Conservation (phyloP, 1,140 invertebrate genomes). For the Cydia pomonella region DNA sequence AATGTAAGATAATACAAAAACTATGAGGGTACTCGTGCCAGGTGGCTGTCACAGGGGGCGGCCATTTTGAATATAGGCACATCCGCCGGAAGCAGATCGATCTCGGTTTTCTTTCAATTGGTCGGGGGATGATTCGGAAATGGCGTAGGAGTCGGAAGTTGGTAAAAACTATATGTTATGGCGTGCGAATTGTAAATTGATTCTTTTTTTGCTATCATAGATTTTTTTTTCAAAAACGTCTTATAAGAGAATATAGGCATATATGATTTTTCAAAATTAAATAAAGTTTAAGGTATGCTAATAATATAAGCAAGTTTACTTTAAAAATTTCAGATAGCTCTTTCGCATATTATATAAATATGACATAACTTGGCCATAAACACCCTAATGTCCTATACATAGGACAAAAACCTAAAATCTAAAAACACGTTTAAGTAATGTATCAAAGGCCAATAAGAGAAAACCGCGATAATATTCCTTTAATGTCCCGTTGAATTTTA, state of each 20-base stretch:
- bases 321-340: too few species aligned
- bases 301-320: too few species aligned
- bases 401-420: neutral
- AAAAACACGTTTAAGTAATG: neutral
- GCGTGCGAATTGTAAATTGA: slow-evolving; percentile 22
- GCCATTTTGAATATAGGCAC: slow-evolving; percentile 42
- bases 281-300: too few species aligned
- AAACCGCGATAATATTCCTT: too few species aligned
- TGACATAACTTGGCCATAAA: too few species aligned
- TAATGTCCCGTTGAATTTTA: too few species aligned
- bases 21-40: slow-evolving; percentile 13
- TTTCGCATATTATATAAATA: too few species aligned
- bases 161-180: slow-evolving; percentile 18
- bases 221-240: too few species aligned
- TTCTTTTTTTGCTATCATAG: neutral
- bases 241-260: too few species aligned
- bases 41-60: slow-evolving; percentile 39
- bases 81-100: slow-evolving; percentile 46
- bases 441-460: too few species aligned
- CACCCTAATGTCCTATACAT: neutral
- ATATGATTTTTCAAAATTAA: too few species aligned
- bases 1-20: slow-evolving; percentile 16
- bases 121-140: slow-evolving; percentile 32
- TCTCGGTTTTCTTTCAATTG: slow-evolving; percentile 35
- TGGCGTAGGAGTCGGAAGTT: slow-evolving; percentile 31